Base-by-base conservation (phyloP, 1,140 invertebrate genomes). In the Spodoptera litura region DNA sequence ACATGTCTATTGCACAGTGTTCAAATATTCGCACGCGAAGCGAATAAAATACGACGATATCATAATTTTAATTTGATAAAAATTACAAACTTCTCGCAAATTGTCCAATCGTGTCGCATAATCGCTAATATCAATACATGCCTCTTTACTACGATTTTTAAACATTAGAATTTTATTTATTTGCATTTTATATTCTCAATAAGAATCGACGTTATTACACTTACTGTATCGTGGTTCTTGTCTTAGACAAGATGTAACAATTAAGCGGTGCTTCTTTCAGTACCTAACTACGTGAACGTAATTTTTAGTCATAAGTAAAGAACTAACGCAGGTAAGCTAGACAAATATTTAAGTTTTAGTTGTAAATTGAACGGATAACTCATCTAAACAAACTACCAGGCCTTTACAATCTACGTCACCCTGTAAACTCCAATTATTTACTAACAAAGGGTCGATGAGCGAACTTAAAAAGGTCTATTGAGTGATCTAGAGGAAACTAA, bases 241-340 rank as follows among this genome's bases (percentile, higher is more conserved):
- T 83, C 81, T 80, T 70, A 25, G 79, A 84, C 78, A 84, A 80
- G 80, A 75, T 75, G 78, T 78, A 83, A 83, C 79, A 81, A 83
- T 68, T n/a, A 20, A 61, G 31, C 25, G 75, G 66, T 79, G 83
- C 79, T 79, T 83, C 83, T 78, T 81, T 80, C 73, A 83, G 78
- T 79, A 75, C 78, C 13, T 62, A 75, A 75, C 66, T 68, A 70
- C 49, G 49, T 61, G 49, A 31, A 64, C 25, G 49, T 49, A 27
- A 38, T 55, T 35, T 35, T 38, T 20, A 13, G 38, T 56, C 52
- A 58, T 51, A 38, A 62, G 59, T n/a, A 31, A 52, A 76, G 27
- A 53, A 9, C 12, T 73, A 12, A 73, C 27, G 13, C 35, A 31
- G 25, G 70, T 59, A 71, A 35, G 6, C 3, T 20, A 25, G 15